Evolutionary conservation across 2,113 vertebrate species (phyloP).

Genomic region (Vanacampus margaritifer): DNA sequence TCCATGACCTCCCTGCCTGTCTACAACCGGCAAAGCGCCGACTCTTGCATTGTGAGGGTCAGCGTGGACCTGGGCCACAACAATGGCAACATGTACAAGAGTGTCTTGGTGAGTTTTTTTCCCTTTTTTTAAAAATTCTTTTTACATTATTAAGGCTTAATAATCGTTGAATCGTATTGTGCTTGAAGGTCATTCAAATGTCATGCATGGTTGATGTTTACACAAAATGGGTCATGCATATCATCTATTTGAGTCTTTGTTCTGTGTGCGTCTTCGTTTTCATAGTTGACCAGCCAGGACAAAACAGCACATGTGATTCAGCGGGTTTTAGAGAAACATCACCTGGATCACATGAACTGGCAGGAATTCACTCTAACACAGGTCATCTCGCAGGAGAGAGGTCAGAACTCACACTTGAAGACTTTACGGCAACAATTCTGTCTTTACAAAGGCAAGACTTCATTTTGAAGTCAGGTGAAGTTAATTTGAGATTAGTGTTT

Average conservation of each 20-base stretch:
- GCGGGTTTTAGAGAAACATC: slow-evolving; percentile 79
- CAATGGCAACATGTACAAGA: slow-evolving; percentile 84
- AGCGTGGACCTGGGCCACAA: slow-evolving; percentile 70
- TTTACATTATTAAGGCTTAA: background rate
- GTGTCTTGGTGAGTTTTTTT: slow-evolving; percentile 78
- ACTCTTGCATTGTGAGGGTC: slow-evolving; percentile 78
- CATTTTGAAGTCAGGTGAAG: no score
- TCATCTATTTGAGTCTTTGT: background rate
- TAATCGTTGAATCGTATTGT: background rate
- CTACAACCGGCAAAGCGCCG: slow-evolving; percentile 70
- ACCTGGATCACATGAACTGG: slow-evolving; percentile 63
- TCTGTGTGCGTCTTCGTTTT: slow-evolving; percentile 9
- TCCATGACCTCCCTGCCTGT: slow-evolving; percentile 67
- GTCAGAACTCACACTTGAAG: slow-evolving; percentile 57
- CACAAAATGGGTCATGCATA: background rate
- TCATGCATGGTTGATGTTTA: background rate
- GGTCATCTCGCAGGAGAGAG: slow-evolving; percentile 73
- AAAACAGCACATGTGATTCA: slow-evolving; percentile 79
- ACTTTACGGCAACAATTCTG: no score
- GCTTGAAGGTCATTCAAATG: background rate
- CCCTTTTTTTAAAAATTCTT: background rate
- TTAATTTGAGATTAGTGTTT: no score
- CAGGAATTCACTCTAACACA: slow-evolving; percentile 78
- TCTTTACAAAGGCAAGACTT: no score
- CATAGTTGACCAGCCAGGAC: slow-evolving; percentile 83